Base-by-base conservation (phyloP, 2,888 invertebrate species). In the Cheilosia pagana region DNA sequence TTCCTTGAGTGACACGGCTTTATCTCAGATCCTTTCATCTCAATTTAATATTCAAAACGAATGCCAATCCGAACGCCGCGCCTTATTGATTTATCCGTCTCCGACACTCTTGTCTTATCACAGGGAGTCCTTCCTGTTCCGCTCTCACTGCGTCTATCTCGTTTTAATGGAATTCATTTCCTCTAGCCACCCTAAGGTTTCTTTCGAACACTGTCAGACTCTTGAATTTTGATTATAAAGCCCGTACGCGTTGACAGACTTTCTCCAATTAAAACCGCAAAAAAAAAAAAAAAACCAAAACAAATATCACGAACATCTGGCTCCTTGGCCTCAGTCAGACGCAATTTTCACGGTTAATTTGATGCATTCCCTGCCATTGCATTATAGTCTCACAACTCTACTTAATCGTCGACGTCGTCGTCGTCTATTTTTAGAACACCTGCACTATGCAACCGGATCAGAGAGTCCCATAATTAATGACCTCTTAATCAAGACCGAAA, bases 401-500 rank as follows among this genome's bases (percentile, higher is more conserved):
- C 45, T 35, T 39, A 70, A 70, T 43, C 45, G 35, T 23, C n/a
- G 25, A 41, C 50, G 63, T 45, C 45, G 71, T 45, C 45, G 71
- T 77, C 16, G 12, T 45, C 77, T 82, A 82, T 82, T 60, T 82
- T 78, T 72, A 72, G 72, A 78, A 14, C 48, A 82, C 77, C 71
- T 82, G 77, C 25, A 45, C 59, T 82, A n/a, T n/a, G 63, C 45
- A 59, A 81, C 45, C 70, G 48, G 65, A 82, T 82, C 71, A 71
- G 65, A 65, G 77, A 60, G 25, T 71, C 43, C 19, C 53, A 65
- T 77, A 77, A 81, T 81, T 77, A 82, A 82, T 82, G 81, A 82
- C 65, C 81, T 77, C 81, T 82, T 77, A 77, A 77, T 82, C 77
- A 82, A 82, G 70, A 76, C 50, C 28, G n/a, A 53, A 65, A 41